Conservation (phyloP, 2,113 vertebrate species). For the Larimichthys crocea region DNA sequence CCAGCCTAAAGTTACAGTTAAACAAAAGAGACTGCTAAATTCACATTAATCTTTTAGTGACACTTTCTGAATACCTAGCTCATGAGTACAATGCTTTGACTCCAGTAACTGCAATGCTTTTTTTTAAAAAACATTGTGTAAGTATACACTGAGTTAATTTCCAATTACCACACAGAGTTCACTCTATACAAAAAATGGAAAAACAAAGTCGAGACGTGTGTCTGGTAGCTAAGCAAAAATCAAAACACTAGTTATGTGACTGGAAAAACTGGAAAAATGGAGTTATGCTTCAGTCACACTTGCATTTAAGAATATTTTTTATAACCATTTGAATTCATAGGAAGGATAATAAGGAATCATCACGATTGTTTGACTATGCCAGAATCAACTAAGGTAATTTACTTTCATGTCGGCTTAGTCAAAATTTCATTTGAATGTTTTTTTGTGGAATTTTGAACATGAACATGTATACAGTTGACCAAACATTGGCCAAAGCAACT, state of each 20-base stretch:
- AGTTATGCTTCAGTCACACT: neutral
- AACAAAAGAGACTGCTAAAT: neutral
- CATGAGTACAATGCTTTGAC: slow-evolving; percentile 4
- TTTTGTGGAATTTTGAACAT: neutral
- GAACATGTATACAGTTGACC: neutral
- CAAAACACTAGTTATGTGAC: neutral
- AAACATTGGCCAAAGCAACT: neutral
- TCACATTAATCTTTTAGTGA: neutral
- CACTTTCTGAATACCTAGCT: neutral
- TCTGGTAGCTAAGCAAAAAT: neutral
- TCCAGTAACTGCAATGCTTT: neutral
- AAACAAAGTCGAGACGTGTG: neutral
- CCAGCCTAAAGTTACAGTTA: slow-evolving; percentile 5
- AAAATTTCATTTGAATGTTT: neutral
- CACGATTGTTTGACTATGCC: neutral
- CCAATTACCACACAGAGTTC: neutral
- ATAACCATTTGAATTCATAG: neutral
- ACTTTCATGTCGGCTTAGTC: neutral
- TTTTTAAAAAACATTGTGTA: neutral
- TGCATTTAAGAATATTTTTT: neutral
- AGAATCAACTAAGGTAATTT: neutral
- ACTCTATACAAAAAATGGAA: neutral
- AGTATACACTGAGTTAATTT: neutral
- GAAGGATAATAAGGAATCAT: neutral
- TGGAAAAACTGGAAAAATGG: neutral